A percentile compares a stretch with the other conserved stretches of the same genome.
Conservation (phyloP, 35 echinoderm and acorn worm genomes). For the Diadema setosum region DNA sequence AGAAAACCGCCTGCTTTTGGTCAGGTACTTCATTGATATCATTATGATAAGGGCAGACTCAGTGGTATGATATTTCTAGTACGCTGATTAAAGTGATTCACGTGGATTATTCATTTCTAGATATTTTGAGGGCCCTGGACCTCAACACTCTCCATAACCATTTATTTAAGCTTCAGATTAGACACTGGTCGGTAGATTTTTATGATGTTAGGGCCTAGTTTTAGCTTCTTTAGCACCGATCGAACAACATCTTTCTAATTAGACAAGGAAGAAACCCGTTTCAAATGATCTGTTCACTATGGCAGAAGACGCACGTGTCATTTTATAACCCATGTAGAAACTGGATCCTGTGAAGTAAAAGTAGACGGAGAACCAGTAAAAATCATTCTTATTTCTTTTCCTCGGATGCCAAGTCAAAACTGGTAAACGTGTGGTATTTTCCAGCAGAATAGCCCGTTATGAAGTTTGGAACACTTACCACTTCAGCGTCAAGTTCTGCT, state of each 20-base stretch:
- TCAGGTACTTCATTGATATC: no score
- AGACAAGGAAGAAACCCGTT: background rate
- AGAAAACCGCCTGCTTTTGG: no score
- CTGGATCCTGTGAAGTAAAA: slow-evolving; percentile 26
- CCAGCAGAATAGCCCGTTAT: background rate
- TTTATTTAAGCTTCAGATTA: no score
- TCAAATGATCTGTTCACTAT: slow-evolving; percentile 50
- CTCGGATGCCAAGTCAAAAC: background rate
- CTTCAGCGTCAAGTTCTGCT: background rate
- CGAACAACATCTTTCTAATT: slow-evolving; percentile 23
- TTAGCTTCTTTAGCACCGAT: slow-evolving; percentile 50
- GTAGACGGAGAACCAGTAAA: slow-evolving; percentile 11
- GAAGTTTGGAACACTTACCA: background rate
- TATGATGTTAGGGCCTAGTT: background rate
- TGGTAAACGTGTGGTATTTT: background rate
- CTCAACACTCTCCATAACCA: no score
- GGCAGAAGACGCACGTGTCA: slow-evolving; percentile 30
- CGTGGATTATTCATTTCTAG: no score
- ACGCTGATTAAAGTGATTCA: no score
- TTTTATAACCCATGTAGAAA: slow-evolving; percentile 32
- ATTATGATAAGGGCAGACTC: no score
- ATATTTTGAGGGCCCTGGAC: no score
- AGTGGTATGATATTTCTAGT: no score
- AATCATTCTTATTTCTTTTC: slow-evolving; percentile 24
- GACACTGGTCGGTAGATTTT: no score